Base-by-base conservation (phyloP, 2,113 vertebrate species). In the Ptilorrhoa leucosticta region DNA sequence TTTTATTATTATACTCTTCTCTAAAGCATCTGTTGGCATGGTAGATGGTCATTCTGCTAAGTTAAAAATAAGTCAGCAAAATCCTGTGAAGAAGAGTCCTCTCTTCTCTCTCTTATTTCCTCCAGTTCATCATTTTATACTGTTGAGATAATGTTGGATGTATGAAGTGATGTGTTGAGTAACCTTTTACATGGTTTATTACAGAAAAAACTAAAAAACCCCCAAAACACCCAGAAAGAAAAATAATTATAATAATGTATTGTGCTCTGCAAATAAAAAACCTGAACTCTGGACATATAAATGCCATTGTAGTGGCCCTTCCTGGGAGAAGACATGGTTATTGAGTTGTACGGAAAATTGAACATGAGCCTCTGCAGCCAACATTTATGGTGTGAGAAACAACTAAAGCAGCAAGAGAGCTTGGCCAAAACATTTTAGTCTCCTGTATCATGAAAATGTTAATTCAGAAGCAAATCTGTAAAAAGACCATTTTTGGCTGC, bases 1-100 rank as follows among this genome's bases (percentile, higher is more conserved):
- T 91, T 95, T 96, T 87, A 57, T 69, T 92, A 66, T 73, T 83
- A 56, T 58, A 44, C 4, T 53, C 10, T 23, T 51, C 28, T 86
- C 19, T 77, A 90, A 94, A 91, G 15, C 50, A 85, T 39, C 33
- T 80, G 27, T 77, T 83, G 35, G 8, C 23, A 39, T 39, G 26
- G 54, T 77, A 72, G 42, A 54, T 63, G 35, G 42, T 79, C 63
- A 90, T 86, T 30, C 39, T 64, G 56, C 16, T 88, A 58, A 75
- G 47, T 48, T 54, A 86, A 90, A 93, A 77, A 47, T 28, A 87
- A 81, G 12, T 51, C 37, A 54, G 7, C 15, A 88, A 79, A 85
- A 72, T 64, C 16, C 12, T 65, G 7, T 64, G 48, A 72, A 70
- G 20, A 69, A 72, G 20, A 81, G 20, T 66, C 42, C 23, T 65